Base-by-base conservation (phyloP, 2,797 vertebrate species). In the Anabas testudineus region DNA sequence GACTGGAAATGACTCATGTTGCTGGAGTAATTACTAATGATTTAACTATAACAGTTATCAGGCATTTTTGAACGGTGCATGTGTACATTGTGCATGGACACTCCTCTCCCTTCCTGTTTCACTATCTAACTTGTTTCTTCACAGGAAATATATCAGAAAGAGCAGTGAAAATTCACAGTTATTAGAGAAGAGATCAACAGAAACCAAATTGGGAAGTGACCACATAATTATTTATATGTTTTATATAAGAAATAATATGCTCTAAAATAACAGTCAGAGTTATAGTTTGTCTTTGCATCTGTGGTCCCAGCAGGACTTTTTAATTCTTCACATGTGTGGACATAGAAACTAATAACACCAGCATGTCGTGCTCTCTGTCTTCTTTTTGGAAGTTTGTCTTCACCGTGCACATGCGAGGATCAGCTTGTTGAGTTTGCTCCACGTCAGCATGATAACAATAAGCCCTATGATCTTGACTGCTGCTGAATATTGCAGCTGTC, bases 21-120 rank as follows among this genome's bases (percentile, higher is more conserved):
- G 32, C 2, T 32, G 32, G 10, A 32, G 32, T 32, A 9, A 4
- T 16, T 39, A 2, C 19, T 7, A n/a, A 39, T 6, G 24, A 24
- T 26, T 39, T n/a, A n/a, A n/a, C 32, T 39, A 34, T 5, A 10
- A 21, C 21, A 2, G 14, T 37, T n/a, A 55, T 51, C n/a, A 28
- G 9, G 4, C 5, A 1, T 14, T 15, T 19, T 26, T 26, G 6
- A 30, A 7, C 28, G 7, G 30, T 6, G 28, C 24, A 24, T 24
- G 24, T 24, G 24, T 4, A 21, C 30, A 32, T 10, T 16, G 19
- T 45, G 42, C 10, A 71, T 32, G 1, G 42, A 18, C 39, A 10
- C 36, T 47, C 2, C n/a, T 45, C 10, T 19, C 7, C 9, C 24
- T 74, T 62, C 60, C 34, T 77, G 57, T 74, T 56, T 45, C 42